Evolutionary conservation across 2,888 invertebrate species (phyloP), one percentile per base, ranked within the genome.

Genomic region (Rhabditoides inermis): DNA sequence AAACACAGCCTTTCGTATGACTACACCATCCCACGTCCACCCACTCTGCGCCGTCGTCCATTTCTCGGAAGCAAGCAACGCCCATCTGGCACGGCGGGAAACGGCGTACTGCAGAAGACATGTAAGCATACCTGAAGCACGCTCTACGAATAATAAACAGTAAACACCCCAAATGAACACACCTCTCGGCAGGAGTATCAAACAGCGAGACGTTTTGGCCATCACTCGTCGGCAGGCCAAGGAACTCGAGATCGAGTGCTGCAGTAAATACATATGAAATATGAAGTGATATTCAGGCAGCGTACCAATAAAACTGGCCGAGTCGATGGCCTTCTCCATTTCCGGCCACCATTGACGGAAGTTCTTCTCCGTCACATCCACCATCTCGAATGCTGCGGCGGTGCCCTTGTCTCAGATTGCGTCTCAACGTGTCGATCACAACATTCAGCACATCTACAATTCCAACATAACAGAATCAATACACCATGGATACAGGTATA

Each of bases 41-140:
- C n/a, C n/a, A n/a, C n/a, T n/a, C n/a, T 41, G 44, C 40, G 47
- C 41, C 23, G 3, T 35, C 32, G 35, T 18, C 45, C 2, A 2
- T 30, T 27, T 54, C 49, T 30, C 40, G 44, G 45, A 54, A 54
- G 32, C 54, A 54, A 7, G 54, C 44, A 22, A 54, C 2, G 1
- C 54, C 54, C 6, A 54, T 18, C 27, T 54, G 54, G 30, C 54
- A 54, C 15, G 54, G 49, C 20, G 54, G 54, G 23, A 49, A 49
- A 15, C 39, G 44, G 12, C 25, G 39, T 3, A 55, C 47, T n/a
- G 42, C 20, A 18, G 35, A 35, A n/a, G 48, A 28, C 18, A 55
- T 23, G 30, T 56, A 48, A 5, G 22, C n/a, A 36, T 49, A 56
- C 42, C 49, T 55, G 26, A 22, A 51, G 46, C n/a, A 28, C 22